These are phyloP conservation scores for Avahi laniger DNA, from an alignment of 2,797 vertebrate species.

Conservation along the genomic window DNA sequence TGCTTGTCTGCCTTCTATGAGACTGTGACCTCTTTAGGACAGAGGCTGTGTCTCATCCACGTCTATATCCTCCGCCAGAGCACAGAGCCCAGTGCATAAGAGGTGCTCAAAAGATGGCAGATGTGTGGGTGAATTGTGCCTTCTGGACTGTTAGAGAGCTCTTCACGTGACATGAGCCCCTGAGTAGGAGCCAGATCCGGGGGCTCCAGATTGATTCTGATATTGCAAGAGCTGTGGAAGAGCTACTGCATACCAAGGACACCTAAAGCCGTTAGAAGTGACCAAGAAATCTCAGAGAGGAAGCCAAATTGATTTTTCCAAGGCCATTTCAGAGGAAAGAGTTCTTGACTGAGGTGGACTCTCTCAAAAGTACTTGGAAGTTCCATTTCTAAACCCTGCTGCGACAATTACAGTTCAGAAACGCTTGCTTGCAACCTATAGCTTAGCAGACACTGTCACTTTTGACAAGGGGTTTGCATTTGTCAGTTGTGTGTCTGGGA, in stretches of 20 bases:
- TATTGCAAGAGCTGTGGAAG: neutral
- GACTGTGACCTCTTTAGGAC: neutral
- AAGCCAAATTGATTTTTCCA: slow-evolving; percentile 59
- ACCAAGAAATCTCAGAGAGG: slow-evolving; percentile 10
- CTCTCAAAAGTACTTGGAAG: slow-evolving; percentile 44
- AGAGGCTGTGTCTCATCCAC: neutral
- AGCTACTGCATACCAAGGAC: neutral
- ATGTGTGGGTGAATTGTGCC: neutral
- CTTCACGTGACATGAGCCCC: neutral
- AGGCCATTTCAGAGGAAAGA: slow-evolving; percentile 19
- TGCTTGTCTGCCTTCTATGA: neutral
- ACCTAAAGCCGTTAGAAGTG: neutral
- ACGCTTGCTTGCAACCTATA: neutral
- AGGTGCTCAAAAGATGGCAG: neutral
- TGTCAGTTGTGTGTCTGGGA: slow-evolving; percentile 17
- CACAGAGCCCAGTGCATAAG: neutral
- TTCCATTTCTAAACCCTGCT: slow-evolving; percentile 57
- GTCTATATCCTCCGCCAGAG: neutral
- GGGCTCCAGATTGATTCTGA: neutral
- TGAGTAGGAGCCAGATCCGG: neutral
- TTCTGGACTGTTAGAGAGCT: neutral
- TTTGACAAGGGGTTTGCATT: slow-evolving; percentile 61
- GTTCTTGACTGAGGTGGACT: slow-evolving; percentile 45
- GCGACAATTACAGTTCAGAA: slow-evolving; percentile 55
- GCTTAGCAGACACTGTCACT: slow-evolving; percentile 56